A percentile compares a stretch with the other conserved stretches of the same genome.
These are phyloP conservation scores for Corvus hawaiiensis DNA, from an alignment of 2,113 vertebrate species.

Conservation along the genomic window DNA sequence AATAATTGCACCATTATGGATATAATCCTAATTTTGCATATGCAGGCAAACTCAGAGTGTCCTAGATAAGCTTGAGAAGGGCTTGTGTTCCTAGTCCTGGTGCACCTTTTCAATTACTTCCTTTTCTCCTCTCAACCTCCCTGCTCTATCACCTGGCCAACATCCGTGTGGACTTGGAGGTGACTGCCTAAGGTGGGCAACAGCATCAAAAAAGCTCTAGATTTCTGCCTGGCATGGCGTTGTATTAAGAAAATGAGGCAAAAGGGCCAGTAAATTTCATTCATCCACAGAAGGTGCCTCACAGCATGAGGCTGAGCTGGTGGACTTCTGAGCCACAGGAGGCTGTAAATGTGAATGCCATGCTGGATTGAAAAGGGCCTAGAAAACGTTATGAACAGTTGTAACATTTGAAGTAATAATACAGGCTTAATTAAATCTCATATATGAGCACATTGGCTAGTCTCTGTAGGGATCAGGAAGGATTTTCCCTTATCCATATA, in stretches of 20 bases:
- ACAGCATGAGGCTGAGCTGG: neutral
- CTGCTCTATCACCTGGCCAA: neutral
- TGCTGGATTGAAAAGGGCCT: conserved; percentile 4
- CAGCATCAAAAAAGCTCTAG: neutral
- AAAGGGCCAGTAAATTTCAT: neutral
- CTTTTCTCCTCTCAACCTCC: neutral
- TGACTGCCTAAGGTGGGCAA: neutral
- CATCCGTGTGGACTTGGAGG: neutral
- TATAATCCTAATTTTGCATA: neutral
- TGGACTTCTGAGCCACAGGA: neutral
- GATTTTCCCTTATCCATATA: conserved; percentile 28
- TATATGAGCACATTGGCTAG: conserved; percentile 17
- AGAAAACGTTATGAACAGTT: conserved; percentile 22
- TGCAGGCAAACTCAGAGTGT: neutral
- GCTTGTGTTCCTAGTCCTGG: neutral
- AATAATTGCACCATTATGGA: neutral
- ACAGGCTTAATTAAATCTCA: conserved; percentile 50
- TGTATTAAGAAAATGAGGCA: neutral
- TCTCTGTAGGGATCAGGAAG: conserved; percentile 43
- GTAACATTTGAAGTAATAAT: conserved; percentile 56
- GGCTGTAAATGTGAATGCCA: neutral
- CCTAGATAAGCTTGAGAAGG: neutral
- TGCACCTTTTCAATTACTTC: neutral
- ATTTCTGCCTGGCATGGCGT: neutral
- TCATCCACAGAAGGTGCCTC: neutral